These are phyloP conservation scores for chimpanzee (Pan troglodytes) DNA, from an alignment of 2,113 vertebrate species.

Conservation along the genomic window NHGRI_mPanTro3-v2.1_pri NC_072419.2:10686001-10686500, in stretches of 20 bases:
- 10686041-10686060: background rate
- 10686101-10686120: background rate
- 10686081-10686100: background rate
- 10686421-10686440: no score
- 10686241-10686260: background rate
- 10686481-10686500: no score
- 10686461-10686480: no score
- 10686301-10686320: background rate
- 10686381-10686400: no score
- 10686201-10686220: background rate
- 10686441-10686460: no score
- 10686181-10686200: background rate
- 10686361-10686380: no score
- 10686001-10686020: background rate
- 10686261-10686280: background rate
- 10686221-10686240: background rate
- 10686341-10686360: no score
- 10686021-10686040: background rate
- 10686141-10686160: background rate
- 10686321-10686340: no score
- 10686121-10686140: background rate
- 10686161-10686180: background rate
- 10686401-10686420: no score
- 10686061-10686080: background rate
- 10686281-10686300: background rate